Evolutionary conservation across 2,888 invertebrate genomes (phyloP), one percentile per base, ranked within the genome.

Genomic region (Eubasilissa splendida): DNA sequence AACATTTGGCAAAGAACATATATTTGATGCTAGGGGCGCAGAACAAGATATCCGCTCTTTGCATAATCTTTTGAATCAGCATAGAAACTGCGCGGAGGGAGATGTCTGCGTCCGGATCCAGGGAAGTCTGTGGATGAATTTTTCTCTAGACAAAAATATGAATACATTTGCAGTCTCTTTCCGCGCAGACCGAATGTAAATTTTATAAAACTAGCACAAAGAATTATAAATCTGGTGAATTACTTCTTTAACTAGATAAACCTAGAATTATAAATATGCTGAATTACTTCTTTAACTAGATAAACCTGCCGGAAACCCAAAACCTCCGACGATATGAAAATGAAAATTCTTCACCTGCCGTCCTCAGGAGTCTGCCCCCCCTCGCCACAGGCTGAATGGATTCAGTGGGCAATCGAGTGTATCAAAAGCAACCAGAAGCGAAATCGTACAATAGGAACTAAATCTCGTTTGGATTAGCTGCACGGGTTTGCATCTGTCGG

Each of bases 31-130:
- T 58, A 33, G 56, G 54, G 22, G 22, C 50, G 53, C 42, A 65
- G 76, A 65, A 65, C 65, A 76, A 54, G 76, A 76, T 60, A 65
- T 54, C 65, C 53, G 59, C 65, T 63, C 65, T 65, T 76, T 76
- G 76, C 76, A 76, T 66, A 76, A 76, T 76, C 76, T 76, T 76
- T 11, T 14, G 76, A 76, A 76, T 76, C 76, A 65, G 65, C 76
- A 76, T 66, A 33, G 31, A 65, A 76, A 76, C 42, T 76, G 76
- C 65, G 54, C 53, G 63, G 60, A 54, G 53, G 63, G 52, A 22
- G 58, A 60, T 11, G 33, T 12, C n/a, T 42, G 50, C 14, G 10
- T 9, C 31, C 50, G 50, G 68, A 42, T 33, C 3, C 22, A n/a
- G 56, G 14, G 10, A 50, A 2, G 58, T 11, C 42, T 12, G 70